Base-by-base conservation (phyloP, 2,113 vertebrate genomes). In the Ochotona princeps region DNA sequence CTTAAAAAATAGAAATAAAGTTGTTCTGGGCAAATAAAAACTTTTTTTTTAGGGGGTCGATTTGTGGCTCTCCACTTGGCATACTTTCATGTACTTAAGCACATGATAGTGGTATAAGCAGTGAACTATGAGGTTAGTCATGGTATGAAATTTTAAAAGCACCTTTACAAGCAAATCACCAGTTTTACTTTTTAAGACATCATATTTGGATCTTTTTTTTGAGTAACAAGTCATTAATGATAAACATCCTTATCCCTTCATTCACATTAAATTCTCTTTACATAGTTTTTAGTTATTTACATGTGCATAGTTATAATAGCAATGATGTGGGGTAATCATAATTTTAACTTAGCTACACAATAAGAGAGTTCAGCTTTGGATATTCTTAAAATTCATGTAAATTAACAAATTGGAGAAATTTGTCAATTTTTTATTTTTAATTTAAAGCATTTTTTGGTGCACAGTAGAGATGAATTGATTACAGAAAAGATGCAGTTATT, bases 31-130 rank as follows among this genome's bases (percentile, higher is more conserved):
- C 10, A 89, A 92, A 66, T 61, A 74, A 93, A 93, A 63, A 23
- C 54, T 5, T 25, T 89, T 87, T 87, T 89, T 94, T 86, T 44
- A 92, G 44, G 44, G 11, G 79, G 11, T 78, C 88, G 35, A 15
- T 32, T 18, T 30, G 0, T 78, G 20, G 18, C 1, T 49, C 25
- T 32, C 9, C 57, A 63, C 17, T 28, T 69, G 17, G 26, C 1
- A 11, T 82, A 11, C 1, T 25, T 7, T 49, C 70, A 11, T 49
- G 70, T 63, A 14, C 54, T 60, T 65, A 86, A 92, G 18, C 18
- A 78, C 9, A 23, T 2, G 49, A 21, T 8, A 61, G 8, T 54
- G 6, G 12, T 15, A 70, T 72, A 94, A 72, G 4, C 66, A 9
- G 44, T 25, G 9, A n/a, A 2, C 32, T 78, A 72, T 12, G 15